Evolutionary conservation across 2,888 invertebrate species (phyloP).

Genomic region (Eupithecia abbreviata): DNA sequence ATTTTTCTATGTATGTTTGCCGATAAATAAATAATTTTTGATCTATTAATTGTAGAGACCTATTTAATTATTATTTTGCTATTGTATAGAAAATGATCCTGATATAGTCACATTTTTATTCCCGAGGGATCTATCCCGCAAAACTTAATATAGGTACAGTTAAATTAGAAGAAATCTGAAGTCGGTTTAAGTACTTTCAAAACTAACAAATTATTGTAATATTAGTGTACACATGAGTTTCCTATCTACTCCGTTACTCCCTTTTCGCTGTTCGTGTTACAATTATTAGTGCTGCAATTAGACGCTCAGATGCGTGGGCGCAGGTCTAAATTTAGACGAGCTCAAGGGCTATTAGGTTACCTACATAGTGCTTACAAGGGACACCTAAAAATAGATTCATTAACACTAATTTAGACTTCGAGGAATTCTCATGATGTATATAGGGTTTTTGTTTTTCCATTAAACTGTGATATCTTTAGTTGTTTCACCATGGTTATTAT

Average conservation of each 20-base stretch:
- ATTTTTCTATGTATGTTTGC: too few species aligned
- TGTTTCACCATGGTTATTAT: too few species aligned
- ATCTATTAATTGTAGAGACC: too few species aligned
- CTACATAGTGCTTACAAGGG: conserved; percentile 1
- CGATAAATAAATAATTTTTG: too few species aligned
- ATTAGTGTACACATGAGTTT: not conserved
- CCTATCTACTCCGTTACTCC: conserved; percentile 11
- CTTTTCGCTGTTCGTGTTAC: conserved; percentile 32
- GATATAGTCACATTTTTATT: too few species aligned
- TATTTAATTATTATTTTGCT: too few species aligned
- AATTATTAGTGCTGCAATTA: conserved; percentile 42
- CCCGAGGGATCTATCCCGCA: too few species aligned
- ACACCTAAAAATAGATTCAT: conserved; percentile 24
- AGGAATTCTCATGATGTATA: not conserved
- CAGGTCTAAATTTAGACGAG: conserved; percentile 38
- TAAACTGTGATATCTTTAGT: too few species aligned
- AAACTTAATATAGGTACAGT: too few species aligned
- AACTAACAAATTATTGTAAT: not conserved
- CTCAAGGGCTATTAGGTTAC: conserved; percentile 37
- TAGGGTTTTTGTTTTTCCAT: not conserved
- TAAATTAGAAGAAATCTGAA: too few species aligned
- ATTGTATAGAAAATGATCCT: too few species aligned
- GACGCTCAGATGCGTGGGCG: conserved; percentile 41
- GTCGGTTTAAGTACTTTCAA: too few species aligned
- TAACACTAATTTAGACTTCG: not conserved